Evolutionary conservation across 2,797 vertebrate genomes (phyloP), one percentile per base, ranked within the genome.

Genomic region (Channallabes apus): DNA sequence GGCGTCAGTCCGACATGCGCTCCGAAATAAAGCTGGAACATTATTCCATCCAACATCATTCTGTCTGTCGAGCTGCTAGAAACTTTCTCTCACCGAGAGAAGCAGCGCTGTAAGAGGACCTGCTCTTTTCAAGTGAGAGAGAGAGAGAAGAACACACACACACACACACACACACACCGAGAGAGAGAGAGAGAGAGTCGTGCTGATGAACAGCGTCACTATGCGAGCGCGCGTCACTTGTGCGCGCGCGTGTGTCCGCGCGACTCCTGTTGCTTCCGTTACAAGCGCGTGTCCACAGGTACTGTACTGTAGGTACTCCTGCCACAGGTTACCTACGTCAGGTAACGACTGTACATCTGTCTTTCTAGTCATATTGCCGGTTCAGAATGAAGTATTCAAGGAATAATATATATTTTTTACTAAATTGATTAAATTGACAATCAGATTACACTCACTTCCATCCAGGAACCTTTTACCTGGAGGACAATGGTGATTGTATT

Each of bases 41-140:
- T 18, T 18, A 65, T 18, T 18, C 11, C 1, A n/a, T 80, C 14
- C 59, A 79, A 5, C 24, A 65, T 80, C 35, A 80, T 29, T 29
- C 59, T 46, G 78, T 20, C 59, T 46, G 78, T 20, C 3, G 61
- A 20, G 35, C 78, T 29, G n/a, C 24, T 46, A 27, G 22, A 80
- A 80, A 65, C 78, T 51, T 80, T 80, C 78, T 80, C 14, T 9
- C 18, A 46, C 61, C 38, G 61, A 51, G 11, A 51, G 11, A 51
- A 12, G 29, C 15, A 80, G 61, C 38, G 6, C 59, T n/a, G 58
- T 8, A 17, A 24, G 12, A 20, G n/a, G 61, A 46, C 18, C 14
- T 80, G 78, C 59, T 64, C 59, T 80, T 65, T 65, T 65, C 35
- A 65, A 27, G 14, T 65, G 61, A 65, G 62, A 29, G 62, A 65